Base-by-base conservation (phyloP, 2,888 invertebrate genomes). In the Drosophila percnosoma region DNA sequence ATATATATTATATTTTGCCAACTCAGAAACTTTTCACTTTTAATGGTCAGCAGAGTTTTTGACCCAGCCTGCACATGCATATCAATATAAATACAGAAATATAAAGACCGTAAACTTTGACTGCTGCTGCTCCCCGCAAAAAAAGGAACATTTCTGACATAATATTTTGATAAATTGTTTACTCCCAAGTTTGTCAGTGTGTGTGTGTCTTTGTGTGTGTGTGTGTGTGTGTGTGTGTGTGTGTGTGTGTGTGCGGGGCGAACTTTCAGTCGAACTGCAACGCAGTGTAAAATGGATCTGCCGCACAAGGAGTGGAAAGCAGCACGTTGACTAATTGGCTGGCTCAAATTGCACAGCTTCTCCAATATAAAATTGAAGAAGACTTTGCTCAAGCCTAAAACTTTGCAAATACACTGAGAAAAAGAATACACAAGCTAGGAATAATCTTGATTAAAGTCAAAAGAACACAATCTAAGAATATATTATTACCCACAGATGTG, bases 121-220 rank as follows among this genome's bases (percentile, higher is more conserved):
- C 36, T 38, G 24, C 78, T 72, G 15, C 51, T 15, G 31, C n/a
- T 31, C 67, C 57, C 71, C 54, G 6, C n/a, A 31, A 31, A 45
- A 45, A 6, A 13, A 27, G 15, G 24, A 65, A 66, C 54, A 63
- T 74, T 75, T 78, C 81, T 75, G 81, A 83, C 84, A 89, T 84
- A 83, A 85, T 89, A 90, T 87, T 88, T 86, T 87, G 87, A 87
- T 87, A 83, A 90, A 87, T 87, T 87, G 90, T 88, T 88, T 77
- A 74, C 68, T 21, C 31, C 31, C 42, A 48, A 58, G 54, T 42
- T 70, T 69, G 48, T 49, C 52, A 38, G 27, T 54, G 5, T 31
- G 10, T 52, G 52, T 31, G 21, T 21, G 21, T 21, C 21, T 21
- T 21, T 51, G 27, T 27, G 27, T 27, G 31, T 31, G 21, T n/a